Evolutionary conservation across 2,888 invertebrate species (phyloP).

Genomic region (Meandrusa payeni): DNA sequence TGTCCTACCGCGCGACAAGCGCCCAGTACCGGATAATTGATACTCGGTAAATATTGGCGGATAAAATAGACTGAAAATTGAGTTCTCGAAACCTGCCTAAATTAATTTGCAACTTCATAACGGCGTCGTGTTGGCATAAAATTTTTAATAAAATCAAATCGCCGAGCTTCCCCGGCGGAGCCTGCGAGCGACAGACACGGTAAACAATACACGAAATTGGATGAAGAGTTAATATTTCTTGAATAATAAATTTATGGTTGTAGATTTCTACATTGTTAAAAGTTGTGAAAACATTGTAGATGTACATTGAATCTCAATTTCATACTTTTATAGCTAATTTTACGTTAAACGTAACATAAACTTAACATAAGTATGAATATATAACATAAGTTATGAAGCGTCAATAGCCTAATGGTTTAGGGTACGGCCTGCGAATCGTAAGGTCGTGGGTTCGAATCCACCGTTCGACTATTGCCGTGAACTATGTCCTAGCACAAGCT

Average conservation of each 20-base stretch:
- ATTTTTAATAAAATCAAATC: constrained; percentile 69
- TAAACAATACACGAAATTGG: constrained; percentile 36
- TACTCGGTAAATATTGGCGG: constrained; percentile 77
- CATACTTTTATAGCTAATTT: too few species aligned
- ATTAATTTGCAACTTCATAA: constrained; percentile 78
- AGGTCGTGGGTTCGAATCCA: too few species aligned
- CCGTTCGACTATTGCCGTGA: too few species aligned
- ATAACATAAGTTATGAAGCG: too few species aligned
- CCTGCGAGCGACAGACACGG: constrained; percentile 33
- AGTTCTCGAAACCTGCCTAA: constrained; percentile 72
- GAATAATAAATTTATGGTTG: constrained; percentile 1
- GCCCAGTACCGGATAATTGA: constrained; percentile 63
- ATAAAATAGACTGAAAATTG: constrained; percentile 77
- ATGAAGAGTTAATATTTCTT: constrained; percentile 20
- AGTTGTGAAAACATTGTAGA: neutral
- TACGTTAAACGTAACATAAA: too few species aligned
- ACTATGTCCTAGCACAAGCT: too few species aligned
- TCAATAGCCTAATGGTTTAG: too few species aligned
- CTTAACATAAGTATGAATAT: too few species aligned
- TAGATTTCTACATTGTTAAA: constrained; percentile 1
- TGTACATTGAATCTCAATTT: too few species aligned
- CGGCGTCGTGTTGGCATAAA: constrained; percentile 61
- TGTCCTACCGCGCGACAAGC: constrained; percentile 36
- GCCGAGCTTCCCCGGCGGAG: constrained; percentile 41
- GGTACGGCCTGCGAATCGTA: too few species aligned